Evolutionary conservation across 1,140 invertebrate genomes (phyloP), one percentile per base, ranked within the genome.

Genomic region (Oryctes rhinoceros): DNA sequence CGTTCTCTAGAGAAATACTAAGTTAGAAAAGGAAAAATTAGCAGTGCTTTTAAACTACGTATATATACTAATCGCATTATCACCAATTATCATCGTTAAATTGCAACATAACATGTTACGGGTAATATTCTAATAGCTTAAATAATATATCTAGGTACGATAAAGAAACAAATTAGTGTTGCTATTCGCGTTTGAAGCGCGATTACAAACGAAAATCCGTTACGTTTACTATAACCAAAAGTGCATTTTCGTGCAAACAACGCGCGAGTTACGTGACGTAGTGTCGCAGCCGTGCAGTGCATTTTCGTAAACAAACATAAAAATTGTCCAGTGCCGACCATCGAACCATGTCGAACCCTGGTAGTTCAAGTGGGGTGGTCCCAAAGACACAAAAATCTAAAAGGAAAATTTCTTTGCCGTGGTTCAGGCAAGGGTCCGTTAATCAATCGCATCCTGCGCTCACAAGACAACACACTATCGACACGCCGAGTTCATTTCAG

Each of bases 381-480:
- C 83, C 87, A 78, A 89, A 89, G 86, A 89, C 88, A 80, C 91
- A 92, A 86, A 95, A 95, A 86, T 91, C 92, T 81, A 91, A 93
- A 76, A 91, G 95, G 80, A 97, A 96, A 88, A 96, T 96, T 83
- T 96, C 95, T 62, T 88, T 96, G 84, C 95, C 95, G 65, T 97
- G 95, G 95, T 96, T 96, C 88, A 90, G 94, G 71, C 94, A 96
- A 88, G 91, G 90, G 79, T 95, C 94, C 44, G 91, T 94, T 80
- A 90, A 90, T 84, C 90, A 92, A 82, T 89, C 92, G 47, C 93
- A 94, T 85, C 91, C 92, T 79, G 89, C 90, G 49, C 91, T 96
- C 37, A 91, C 94, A 49, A 91, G 95, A 24, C 95, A 97, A 87
- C 94, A 96, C 85, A 96, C 95, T 87, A 96, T 97, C 89, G 95